Percentiles rank a stretch among this genome's conserved stretches.
phyloP scores from a whole-genome alignment of 1,140 invertebrate species.

The Zaprionus ghesquierei region DNA sequence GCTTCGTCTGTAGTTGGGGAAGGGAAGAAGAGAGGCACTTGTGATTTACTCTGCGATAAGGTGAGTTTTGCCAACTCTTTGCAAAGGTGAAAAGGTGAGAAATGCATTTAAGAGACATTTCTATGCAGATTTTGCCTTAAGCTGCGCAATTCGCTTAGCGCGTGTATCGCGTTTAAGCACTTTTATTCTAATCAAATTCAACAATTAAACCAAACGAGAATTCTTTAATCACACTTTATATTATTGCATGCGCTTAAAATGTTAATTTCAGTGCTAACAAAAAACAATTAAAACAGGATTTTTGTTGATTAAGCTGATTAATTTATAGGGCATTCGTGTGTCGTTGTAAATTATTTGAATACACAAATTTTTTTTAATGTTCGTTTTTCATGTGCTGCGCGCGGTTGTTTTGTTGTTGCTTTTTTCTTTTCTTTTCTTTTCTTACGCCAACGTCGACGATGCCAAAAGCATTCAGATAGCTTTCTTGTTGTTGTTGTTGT shows the following conservation, averaged over 20 bases:
- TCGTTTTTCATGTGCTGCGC: slow-evolving; percentile 17
- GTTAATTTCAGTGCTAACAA: neutral
- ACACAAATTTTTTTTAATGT: slow-evolving; percentile 11
- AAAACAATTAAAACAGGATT: neutral
- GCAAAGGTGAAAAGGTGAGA: neutral
- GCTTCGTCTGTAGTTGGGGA: slow-evolving; percentile 18
- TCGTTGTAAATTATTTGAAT: neutral
- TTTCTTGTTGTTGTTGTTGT: slow-evolving; percentile 22
- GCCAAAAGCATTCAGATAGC: slow-evolving; percentile 47
- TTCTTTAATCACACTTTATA: neutral
- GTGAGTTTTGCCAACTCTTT: slow-evolving; percentile 3
- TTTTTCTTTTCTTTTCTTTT: slow-evolving; percentile 6
- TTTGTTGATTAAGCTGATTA: neutral
- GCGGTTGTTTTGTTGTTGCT: slow-evolving; percentile 20
- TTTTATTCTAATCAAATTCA: neutral
- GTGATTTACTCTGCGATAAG: slow-evolving; percentile 32
- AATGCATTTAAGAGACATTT: neutral
- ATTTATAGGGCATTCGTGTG: slow-evolving; percentile 15
- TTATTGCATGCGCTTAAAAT: neutral
- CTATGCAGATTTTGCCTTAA: neutral
- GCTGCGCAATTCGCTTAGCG: neutral
- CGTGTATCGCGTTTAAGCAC: neutral
- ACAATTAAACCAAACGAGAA: neutral
- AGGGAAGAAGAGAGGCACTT: neutral
- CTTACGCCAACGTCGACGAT: slow-evolving; percentile 19